Evolutionary conservation across 1,140 invertebrate species (phyloP), one percentile per base, ranked within the genome.

Genomic region (Drosophila melanica): DNA sequence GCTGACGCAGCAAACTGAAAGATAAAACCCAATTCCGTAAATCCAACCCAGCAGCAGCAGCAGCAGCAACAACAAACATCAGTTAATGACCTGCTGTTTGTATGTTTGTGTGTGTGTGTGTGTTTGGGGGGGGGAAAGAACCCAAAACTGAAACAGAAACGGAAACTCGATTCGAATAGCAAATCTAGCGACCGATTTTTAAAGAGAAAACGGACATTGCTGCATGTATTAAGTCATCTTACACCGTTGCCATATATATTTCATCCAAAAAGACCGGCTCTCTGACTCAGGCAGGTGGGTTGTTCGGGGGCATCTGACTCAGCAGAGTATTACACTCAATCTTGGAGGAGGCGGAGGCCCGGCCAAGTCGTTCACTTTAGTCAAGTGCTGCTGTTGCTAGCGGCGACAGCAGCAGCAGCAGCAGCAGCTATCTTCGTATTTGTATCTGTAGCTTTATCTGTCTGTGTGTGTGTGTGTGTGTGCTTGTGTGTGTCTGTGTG

Each of bases 211-310:
- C 82, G 82, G 75, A 81, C 79, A 79, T 86, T 72, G 78, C 64
- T 87, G 64, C 51, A 60, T 41, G 75, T 53, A 89, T 89, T 87
- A 89, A 82, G 65, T 87, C 82, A 89, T 79, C 65, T 86, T 69
- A 63, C 42, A 57, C 14, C 16, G 39, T 39, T 74, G 50, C 71
- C 63, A 8, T 33, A 33, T 33, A 33, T 33, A 33, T 33, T 69
- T 71, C 81, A 81, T 75, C 75, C 63, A 50, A 57, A 47, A 69
- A 77, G 68, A 84, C 81, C 81, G 80, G 76, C 80, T 84, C 81
- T 73, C 47, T 72, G 79, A 87, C 47, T 82, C 75, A 81, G 77
- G 42, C 68, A 72, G 78, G 82, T 86, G 75, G 60, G 64, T 48
- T 51, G 54, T 44, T 72, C 60, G 68, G 39, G 50, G 39, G 53